Base-by-base conservation (phyloP, 2,888 invertebrate genomes). In the Chymomyza caudatula region DNA sequence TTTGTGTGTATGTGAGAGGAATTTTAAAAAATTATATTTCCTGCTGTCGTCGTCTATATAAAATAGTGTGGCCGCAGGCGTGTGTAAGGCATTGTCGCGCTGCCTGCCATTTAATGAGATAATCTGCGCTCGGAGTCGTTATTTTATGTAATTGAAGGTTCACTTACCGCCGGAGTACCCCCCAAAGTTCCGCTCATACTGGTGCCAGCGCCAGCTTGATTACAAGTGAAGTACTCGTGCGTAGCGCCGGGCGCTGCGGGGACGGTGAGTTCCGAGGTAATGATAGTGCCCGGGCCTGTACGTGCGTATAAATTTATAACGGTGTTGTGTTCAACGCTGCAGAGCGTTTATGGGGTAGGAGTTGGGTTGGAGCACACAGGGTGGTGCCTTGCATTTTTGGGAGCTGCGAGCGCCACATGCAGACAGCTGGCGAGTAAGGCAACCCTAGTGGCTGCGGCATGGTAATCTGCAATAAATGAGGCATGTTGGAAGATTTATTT, bases 401-500 rank as follows among this genome's bases (percentile, higher is more conserved):
- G 64, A 60, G 65, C 55, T 56, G 22, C 54, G 73, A 13, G 51
- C 63, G 60, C 73, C 69, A 73, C 73, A 75, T 65, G 70, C 63
- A 74, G 72, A 63, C 62, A 51, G 19, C 13, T 13, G 53, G 47
- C 15, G 47, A 8, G 47, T 8, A 61, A 59, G 57, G 20, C 61
- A 56, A 37, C 29, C 29, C 29, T 37, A 25, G 60, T 59, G 57
- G 52, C 20, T 25, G 19, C 47, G 69, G 69, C 74, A 76, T 81
- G 87, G 78, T 88, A 87, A 88, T 88, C 86, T 86, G 88, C 88
- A 88, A 87, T 88, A 88, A 87, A 87, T 87, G 88, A 88, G 88
- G 88, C 88, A 88, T 88, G 87, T 83, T 88, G 80, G 76, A 87
- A 87, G 88, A 87, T 88, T 88, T 88, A 87, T 87, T 85, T 86